phyloP scores from a whole-genome alignment of 2,113 vertebrate genomes.

The Odocoileus virginianus region DNA sequence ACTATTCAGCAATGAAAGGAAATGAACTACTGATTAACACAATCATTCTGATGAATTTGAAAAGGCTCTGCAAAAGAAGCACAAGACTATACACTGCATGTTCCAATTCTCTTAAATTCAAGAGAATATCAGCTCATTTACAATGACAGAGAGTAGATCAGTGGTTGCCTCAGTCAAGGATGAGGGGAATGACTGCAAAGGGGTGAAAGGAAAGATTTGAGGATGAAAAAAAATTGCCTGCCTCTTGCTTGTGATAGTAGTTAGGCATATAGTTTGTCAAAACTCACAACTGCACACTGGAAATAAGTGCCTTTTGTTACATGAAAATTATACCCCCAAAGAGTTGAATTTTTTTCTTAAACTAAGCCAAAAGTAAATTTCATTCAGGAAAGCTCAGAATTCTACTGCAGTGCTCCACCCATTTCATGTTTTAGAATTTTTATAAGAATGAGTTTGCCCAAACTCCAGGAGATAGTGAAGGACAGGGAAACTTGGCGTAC shows the following conservation, averaged over 20 bases:
- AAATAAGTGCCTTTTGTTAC: neutral
- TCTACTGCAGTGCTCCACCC: neutral
- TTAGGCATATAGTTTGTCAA: neutral
- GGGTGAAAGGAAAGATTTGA: neutral
- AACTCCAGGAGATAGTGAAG: neutral
- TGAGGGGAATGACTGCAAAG: neutral
- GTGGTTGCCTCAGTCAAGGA: neutral
- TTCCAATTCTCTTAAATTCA: conserved; percentile 8
- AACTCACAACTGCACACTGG: neutral
- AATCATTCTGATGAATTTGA: neutral
- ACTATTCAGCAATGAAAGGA: neutral
- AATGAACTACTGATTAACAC: neutral
- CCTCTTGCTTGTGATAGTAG: neutral
- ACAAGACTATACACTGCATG: too few species aligned
- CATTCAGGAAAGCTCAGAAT: neutral
- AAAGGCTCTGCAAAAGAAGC: neutral
- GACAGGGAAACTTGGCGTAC: neutral
- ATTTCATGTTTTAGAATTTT: neutral
- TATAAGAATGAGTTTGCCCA: neutral
- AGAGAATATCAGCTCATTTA: neutral
- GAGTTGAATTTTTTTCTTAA: neutral
- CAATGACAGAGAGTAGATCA: neutral
- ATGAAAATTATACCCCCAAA: neutral
- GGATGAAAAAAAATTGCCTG: neutral
- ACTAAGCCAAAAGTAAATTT: neutral